Evolutionary conservation across 2,113 vertebrate species (phyloP).

Genomic region (Motacilla alba): DNA sequence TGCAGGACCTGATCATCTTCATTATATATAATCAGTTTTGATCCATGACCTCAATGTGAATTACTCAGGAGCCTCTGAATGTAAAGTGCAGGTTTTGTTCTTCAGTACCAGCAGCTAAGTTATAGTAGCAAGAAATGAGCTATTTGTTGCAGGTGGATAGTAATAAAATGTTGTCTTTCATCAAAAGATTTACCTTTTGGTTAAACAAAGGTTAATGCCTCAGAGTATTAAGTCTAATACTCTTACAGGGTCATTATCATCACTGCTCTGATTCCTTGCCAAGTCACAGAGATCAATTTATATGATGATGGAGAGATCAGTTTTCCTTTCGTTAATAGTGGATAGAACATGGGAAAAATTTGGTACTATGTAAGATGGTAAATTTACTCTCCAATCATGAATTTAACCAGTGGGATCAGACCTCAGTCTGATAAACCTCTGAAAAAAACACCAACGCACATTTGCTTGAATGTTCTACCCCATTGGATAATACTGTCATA

Average conservation of each 20-base stretch:
- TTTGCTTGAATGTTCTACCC: neutral
- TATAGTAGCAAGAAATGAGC: neutral
- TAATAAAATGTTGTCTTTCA: slow-evolving; percentile 17
- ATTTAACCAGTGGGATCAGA: neutral
- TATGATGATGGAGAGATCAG: neutral
- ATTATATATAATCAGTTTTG: neutral
- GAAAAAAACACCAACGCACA: neutral
- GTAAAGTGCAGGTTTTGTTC: neutral
- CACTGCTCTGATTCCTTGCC: neutral
- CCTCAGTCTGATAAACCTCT: neutral
- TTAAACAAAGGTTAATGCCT: slow-evolving; percentile 32
- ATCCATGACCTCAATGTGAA: neutral
- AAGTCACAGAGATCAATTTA: slow-evolving; percentile 3
- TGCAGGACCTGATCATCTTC: neutral
- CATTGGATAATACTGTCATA: neutral
- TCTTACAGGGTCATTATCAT: neutral
- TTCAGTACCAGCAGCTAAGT: neutral
- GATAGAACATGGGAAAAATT: neutral
- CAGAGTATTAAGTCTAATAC: neutral
- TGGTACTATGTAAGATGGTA: neutral
- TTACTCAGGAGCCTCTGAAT: neutral
- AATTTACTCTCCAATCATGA: neutral
- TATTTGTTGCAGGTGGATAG: neutral
- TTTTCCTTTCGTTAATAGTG: slow-evolving; percentile 7
- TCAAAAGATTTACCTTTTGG: slow-evolving; percentile 11